Evolutionary conservation across 1,140 invertebrate genomes (phyloP).

Genomic region (Rhizoglyphus robini): DNA sequence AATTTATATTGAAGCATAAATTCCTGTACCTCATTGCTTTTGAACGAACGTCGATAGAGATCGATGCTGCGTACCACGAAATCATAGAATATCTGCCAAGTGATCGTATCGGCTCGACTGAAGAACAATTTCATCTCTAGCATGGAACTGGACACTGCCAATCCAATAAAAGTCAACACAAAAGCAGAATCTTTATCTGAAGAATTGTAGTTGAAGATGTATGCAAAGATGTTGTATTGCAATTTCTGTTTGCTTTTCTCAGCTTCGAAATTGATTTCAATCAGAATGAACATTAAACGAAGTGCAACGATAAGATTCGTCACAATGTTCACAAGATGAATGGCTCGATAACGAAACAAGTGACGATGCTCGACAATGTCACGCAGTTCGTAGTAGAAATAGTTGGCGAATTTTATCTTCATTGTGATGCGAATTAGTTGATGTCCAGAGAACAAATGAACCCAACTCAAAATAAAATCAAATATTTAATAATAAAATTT

Average conservation of each 20-base stretch:
- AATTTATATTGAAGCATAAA: not conserved
- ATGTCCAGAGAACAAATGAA: no score
- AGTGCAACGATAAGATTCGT: not conserved
- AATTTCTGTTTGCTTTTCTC: no score
- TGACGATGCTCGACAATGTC: not conserved
- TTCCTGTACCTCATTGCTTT: not conserved
- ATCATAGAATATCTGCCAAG: constrained; percentile 9
- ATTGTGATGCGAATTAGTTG: not conserved
- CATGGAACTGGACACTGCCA: not conserved
- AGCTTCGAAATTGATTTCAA: not conserved
- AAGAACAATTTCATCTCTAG: not conserved
- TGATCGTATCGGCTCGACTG: not conserved
- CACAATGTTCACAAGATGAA: not conserved
- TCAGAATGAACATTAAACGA: not conserved
- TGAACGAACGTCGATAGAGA: not conserved
- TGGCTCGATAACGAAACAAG: not conserved
- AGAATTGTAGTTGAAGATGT: not conserved
- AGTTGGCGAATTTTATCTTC: not conserved
- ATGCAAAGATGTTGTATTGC: not conserved
- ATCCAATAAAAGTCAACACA: not conserved
- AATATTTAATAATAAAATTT: no score
- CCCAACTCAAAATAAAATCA: no score
- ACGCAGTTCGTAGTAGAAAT: not conserved
- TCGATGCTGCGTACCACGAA: not conserved
- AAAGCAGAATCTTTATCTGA: not conserved